Evolutionary conservation across 2,888 invertebrate genomes (phyloP).

Genomic region (Petrolisthes manimaculis): DNA sequence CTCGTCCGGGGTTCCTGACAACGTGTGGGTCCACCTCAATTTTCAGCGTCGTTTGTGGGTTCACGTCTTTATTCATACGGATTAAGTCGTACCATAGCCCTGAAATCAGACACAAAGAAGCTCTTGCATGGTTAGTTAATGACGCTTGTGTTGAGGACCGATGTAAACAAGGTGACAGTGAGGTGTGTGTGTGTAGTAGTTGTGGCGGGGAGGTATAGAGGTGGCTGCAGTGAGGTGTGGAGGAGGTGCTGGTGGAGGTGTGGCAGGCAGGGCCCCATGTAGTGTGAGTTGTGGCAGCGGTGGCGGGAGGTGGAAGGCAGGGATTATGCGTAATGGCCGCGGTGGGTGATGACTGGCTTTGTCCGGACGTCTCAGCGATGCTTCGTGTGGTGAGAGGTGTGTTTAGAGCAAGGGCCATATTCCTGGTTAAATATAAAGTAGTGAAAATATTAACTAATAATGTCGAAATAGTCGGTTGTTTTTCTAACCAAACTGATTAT

Average conservation of each 20-base stretch:
- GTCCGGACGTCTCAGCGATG: neutral
- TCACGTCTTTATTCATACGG: neutral
- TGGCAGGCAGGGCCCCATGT: conserved; percentile 21
- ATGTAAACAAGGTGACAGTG: neutral
- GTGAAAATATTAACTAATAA: too few species aligned
- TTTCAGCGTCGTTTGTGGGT: neutral
- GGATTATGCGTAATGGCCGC: conserved; percentile 40
- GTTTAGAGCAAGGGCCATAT: too few species aligned
- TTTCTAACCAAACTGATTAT: too few species aligned
- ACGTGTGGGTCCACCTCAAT: neutral
- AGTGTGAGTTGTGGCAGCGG: conserved; percentile 32
- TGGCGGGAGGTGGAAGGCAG: conserved; percentile 31
- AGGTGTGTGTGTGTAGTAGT: neutral
- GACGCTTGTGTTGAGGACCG: neutral
- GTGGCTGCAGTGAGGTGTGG: neutral
- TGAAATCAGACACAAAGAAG: neutral
- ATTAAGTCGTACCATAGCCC: neutral
- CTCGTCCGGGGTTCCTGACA: neutral
- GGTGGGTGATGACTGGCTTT: conserved; percentile 25
- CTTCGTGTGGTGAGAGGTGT: neutral
- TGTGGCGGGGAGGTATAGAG: neutral
- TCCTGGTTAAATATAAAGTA: too few species aligned
- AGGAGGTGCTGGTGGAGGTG: conserved; percentile 23
- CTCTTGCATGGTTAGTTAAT: neutral
- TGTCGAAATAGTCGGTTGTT: too few species aligned